Evolutionary conservation across 2,113 vertebrate species (phyloP), one percentile per base, ranked within the genome.

Genomic region (Australoheros scitulus): DNA sequence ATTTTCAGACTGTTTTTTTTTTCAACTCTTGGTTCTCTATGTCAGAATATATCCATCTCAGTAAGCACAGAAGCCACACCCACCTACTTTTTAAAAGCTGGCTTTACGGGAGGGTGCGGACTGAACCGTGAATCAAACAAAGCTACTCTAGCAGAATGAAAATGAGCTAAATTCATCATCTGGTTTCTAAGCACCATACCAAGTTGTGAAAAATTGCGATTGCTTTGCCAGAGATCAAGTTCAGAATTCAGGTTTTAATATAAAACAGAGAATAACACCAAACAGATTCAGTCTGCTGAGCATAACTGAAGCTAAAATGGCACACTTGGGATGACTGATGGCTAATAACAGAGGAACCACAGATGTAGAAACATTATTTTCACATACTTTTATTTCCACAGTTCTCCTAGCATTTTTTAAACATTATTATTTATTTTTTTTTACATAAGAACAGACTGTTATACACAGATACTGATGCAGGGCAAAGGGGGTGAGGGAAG

Each of bases 371-470:
- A 97, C 96, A 97, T 94, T 97, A 96, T 96, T 98, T 98, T 97
- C 97, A 99, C 97, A 97, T 97, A 97, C 95, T 98, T 99, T 96
- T 99, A 99, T 99, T 99, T 98, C 94, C 97, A 99, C 97, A 94
- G 95, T 98, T 98, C 97, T 99, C 97, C 97, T 97, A 98, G 97
- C 97, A 97, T 96, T 97, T 96, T 91, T 92, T 80, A 90, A 85
- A 90, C 79, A 77, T 91, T 88, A 72, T 82, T 89, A 20, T 60
- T 80, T 95, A 96, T 94, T 95, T 52, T 95, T 96, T 96, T 97
- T 97, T 97, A 97, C 97, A 98, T 97, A 98, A 99, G 97, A 99
- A 99, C 98, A 97, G 97, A 98, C 97, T 97, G 97, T 97, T 95
- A 97, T 97, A 99, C 97, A 99, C 97, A 97, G 96, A 98, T 98